Conservation (phyloP, 2,113 vertebrate species). For the Zosterops borbonicus region DNA sequence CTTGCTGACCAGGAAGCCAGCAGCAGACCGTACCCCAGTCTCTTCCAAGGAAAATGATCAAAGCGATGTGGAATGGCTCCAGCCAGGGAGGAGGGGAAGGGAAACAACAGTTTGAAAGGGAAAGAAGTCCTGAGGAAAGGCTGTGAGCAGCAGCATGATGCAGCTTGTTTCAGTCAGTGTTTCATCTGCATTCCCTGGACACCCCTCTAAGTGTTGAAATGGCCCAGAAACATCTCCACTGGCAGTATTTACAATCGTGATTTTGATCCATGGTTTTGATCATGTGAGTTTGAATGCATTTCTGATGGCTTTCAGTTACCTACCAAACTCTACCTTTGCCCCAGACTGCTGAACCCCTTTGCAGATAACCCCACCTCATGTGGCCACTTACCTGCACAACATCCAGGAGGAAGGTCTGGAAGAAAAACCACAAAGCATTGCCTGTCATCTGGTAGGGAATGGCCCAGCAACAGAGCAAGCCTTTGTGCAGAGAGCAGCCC, state of each 20-base stretch:
- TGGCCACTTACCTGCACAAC: constrained; percentile 70
- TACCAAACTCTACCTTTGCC: neutral
- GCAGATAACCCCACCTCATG: neutral
- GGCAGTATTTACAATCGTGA: neutral
- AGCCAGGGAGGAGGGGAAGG: constrained; percentile 19
- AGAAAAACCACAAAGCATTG: constrained; percentile 62
- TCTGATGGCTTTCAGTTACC: neutral
- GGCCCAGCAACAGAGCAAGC: constrained; percentile 74
- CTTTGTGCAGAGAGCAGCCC: constrained; percentile 67
- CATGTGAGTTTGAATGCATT: neutral
- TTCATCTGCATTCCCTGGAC: neutral
- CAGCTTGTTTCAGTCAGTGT: neutral
- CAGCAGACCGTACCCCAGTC: constrained; percentile 74
- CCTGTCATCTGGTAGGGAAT: constrained; percentile 72
- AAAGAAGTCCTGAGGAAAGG: neutral
- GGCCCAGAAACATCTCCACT: neutral
- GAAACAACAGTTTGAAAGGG: neutral
- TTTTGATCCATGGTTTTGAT: neutral
- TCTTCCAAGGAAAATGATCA: constrained; percentile 75
- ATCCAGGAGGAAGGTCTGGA: constrained; percentile 80
- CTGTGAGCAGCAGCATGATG: neutral
- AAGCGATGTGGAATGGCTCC: constrained; percentile 70
- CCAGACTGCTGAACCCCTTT: neutral
- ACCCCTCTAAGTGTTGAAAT: neutral
- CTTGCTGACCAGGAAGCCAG: constrained; percentile 77